Percentiles rank a stretch among this genome's conserved stretches.
phyloP scores from a whole-genome alignment of 2,113 vertebrate species.

The Apeltes quadracus region DNA sequence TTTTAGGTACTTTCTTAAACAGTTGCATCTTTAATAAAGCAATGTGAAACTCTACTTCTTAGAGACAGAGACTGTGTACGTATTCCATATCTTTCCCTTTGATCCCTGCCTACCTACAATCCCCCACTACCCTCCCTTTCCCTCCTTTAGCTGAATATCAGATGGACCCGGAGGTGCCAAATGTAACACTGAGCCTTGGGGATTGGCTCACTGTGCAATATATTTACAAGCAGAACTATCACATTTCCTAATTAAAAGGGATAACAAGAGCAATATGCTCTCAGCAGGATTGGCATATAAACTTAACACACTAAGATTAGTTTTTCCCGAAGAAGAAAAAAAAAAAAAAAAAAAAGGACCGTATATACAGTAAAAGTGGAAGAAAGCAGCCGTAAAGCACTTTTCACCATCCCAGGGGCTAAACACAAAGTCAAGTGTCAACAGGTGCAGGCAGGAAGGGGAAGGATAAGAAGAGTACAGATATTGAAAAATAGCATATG shows the following conservation, averaged over 20 bases:
- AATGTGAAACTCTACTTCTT: constrained; percentile 42
- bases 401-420: constrained; percentile 51
- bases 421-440: constrained; percentile 47
- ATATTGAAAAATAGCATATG: constrained; percentile 7
- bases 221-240: constrained; percentile 68
- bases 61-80: constrained; percentile 30
- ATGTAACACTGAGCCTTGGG: constrained; percentile 55
- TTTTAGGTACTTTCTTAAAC: constrained; percentile 65
- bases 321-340: constrained; percentile 32
- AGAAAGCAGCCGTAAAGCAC: constrained; percentile 31
- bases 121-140: neutral
- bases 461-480: constrained; percentile 20
- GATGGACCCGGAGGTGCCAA: constrained; percentile 50
- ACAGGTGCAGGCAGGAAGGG: constrained; percentile 25
- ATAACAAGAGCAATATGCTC: constrained; percentile 70
- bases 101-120: constrained; percentile 40
- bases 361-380: constrained; percentile 31
- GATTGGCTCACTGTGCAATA: constrained; percentile 55
- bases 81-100: constrained; percentile 53
- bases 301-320: constrained; percentile 59
- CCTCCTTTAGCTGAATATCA: constrained; percentile 42
- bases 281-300: constrained; percentile 61
- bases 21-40: constrained; percentile 55
- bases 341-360: constrained; percentile 57
- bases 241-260: constrained; percentile 80